A percentile compares a stretch with the other conserved stretches of the same genome.
phyloP scores from a whole-genome alignment of 2,113 vertebrate species.

The Smithornis capensis region DNA sequence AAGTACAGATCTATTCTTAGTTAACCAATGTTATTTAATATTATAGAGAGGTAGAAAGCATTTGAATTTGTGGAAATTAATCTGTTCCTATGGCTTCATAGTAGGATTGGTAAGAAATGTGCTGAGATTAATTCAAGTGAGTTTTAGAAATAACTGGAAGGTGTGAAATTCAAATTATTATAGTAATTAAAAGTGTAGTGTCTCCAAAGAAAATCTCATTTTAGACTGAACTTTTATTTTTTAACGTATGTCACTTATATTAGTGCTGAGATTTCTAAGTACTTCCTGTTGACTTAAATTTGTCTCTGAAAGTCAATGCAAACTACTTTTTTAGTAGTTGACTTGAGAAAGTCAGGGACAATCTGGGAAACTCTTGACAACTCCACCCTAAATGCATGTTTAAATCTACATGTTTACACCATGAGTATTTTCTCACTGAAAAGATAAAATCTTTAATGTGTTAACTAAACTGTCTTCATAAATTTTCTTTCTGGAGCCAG shows the following conservation, averaged over 20 bases:
- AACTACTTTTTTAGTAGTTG: neutral
- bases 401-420: neutral
- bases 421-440: neutral
- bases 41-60: neutral
- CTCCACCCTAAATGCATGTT: neutral
- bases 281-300: neutral
- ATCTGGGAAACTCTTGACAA: neutral
- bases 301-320: neutral
- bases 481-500: neutral
- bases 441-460: neutral
- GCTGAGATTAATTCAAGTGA: neutral
- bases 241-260: neutral
- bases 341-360: neutral
- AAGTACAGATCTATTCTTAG: neutral
- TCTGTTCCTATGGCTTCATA: constrained; percentile 19
- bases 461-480: neutral
- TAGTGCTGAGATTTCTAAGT: neutral
- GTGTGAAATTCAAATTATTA: constrained; percentile 20
- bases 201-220: neutral
- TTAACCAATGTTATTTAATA: neutral
- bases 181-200: neutral
- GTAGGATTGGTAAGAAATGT: constrained; percentile 11
- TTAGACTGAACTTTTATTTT: neutral
- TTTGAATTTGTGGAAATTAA: constrained; percentile 34
- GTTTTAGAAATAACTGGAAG: constrained; percentile 23